Evolutionary conservation across 2,888 invertebrate genomes (phyloP).

Genomic region (Macrophya annulata): DNA sequence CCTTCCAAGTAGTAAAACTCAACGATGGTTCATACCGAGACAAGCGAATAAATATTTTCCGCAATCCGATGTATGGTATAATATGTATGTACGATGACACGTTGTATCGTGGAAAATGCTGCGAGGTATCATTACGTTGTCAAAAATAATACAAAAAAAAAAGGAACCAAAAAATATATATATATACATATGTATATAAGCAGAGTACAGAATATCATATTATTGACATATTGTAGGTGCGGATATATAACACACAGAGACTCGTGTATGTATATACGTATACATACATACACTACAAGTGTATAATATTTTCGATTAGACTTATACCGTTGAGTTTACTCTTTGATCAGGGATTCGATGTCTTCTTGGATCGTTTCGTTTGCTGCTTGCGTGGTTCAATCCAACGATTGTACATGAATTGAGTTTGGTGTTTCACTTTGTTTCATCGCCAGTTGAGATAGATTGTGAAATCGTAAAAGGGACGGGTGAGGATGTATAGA

Average conservation of each 20-base stretch:
- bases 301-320: not conserved
- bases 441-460: not conserved
- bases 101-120: not conserved
- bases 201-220: not conserved
- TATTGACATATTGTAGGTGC: not conserved
- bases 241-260: not conserved
- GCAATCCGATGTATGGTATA: not conserved
- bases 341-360: slow-evolving; percentile 9
- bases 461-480: not conserved
- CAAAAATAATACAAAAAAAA: not conserved
- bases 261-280: too few relatives aligned
- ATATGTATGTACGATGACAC: not conserved
- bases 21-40: slow-evolving; percentile 1
- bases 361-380: not conserved
- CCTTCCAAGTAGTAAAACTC: slow-evolving; percentile 2
- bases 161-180: not conserved
- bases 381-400: not conserved
- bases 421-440: not conserved
- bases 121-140: not conserved
- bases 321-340: not conserved
- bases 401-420: not conserved
- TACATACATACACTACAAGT: not conserved
- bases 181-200: not conserved
- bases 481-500: not conserved
- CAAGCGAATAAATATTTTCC: not conserved